Evolutionary conservation across 2,113 vertebrate species (phyloP).

Genomic region (Reinhardtius hippoglossoides): DNA sequence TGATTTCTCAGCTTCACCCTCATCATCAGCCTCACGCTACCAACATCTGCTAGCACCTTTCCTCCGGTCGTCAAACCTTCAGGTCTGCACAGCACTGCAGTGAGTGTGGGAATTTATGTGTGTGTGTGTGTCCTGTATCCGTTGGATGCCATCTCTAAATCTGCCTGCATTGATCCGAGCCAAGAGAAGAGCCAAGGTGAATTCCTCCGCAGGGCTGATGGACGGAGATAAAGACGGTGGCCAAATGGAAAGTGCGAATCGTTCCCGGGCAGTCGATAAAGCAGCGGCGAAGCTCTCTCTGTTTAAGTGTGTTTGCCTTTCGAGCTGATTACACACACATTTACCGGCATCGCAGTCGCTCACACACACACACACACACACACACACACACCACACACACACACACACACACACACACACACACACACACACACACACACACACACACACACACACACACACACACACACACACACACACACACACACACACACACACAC

Average conservation of each 20-base stretch:
- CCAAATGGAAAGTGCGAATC: constrained; percentile 43
- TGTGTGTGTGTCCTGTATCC: constrained; percentile 21
- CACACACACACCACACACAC: neutral
- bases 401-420: neutral
- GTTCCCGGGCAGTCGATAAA: constrained; percentile 29
- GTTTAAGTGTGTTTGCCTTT: constrained; percentile 4
- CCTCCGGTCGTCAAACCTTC: constrained; percentile 3
- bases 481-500: neutral
- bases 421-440: neutral
- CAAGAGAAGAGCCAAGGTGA: constrained; percentile 30
- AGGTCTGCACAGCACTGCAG: neutral
- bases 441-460: neutral
- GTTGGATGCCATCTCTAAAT: constrained; percentile 46
- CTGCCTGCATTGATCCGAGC: constrained; percentile 52
- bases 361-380: neutral
- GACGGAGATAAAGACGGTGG: constrained; percentile 47
- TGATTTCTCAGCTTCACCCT: neutral
- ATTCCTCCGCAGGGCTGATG: constrained; percentile 43
- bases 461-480: neutral
- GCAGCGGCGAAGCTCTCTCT: constrained; percentile 26
- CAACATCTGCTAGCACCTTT: constrained; percentile 32
- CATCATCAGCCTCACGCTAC: neutral
- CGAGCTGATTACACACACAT: constrained; percentile 26
- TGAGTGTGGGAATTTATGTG: constrained; percentile 17
- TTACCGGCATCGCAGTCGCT: neutral